Conservation (phyloP, 2,797 vertebrate species). For the Halcyon smyrnensis region DNA sequence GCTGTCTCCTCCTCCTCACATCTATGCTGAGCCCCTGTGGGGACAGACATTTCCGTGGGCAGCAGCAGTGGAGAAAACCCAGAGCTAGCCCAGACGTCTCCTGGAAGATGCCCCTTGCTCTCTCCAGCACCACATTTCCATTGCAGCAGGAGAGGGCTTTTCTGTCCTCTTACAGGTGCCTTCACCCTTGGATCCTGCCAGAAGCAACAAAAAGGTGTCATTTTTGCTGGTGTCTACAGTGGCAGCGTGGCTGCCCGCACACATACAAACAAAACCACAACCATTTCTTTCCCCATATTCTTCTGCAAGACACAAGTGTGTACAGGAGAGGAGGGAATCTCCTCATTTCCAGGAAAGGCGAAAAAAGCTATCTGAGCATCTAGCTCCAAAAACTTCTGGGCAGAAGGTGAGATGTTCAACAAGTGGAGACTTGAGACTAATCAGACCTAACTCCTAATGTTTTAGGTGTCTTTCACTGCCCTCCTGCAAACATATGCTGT, state of each 20-base stretch:
- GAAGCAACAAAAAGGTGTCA: neutral
- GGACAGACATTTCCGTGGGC: neutral
- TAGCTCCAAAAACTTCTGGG: neutral
- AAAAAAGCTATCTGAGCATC: neutral
- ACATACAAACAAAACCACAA: neutral
- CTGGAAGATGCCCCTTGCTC: neutral
- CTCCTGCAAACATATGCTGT: neutral
- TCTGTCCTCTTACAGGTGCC: neutral
- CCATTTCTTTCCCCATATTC: neutral
- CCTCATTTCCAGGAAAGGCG: neutral
- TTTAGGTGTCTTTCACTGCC: neutral
- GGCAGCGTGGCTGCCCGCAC: neutral
- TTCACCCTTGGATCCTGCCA: neutral
- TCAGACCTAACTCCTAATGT: neutral
- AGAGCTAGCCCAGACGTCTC: neutral
- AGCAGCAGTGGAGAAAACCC: neutral
- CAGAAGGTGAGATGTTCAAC: neutral
- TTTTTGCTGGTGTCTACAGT: neutral
- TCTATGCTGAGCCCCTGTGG: accelerated
- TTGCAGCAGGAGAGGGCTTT: neutral
- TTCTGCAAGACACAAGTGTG: accelerated
- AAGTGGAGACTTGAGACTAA: neutral
- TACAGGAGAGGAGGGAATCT: neutral
- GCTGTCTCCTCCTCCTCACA: neutral
- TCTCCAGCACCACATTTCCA: neutral